Base-by-base conservation (phyloP, 1,140 invertebrate genomes). In the Saxidomus purpurata region DNA sequence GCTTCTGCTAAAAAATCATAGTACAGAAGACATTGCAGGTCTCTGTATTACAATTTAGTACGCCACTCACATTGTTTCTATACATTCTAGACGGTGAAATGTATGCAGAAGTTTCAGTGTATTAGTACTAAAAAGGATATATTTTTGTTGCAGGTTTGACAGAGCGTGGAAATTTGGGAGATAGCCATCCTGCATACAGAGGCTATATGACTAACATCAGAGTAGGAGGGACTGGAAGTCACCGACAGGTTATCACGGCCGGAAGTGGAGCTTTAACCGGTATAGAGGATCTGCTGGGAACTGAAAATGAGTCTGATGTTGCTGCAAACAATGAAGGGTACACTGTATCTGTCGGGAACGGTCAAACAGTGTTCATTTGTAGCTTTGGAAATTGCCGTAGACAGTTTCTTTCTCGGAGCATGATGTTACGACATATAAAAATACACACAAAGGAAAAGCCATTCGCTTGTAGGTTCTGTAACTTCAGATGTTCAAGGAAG, bases 361-460 rank as follows among this genome's bases (percentile, higher is more conserved):
- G 67, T 40, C 2, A 2, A 17, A 4, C 15, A 6, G 13, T 71
- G 31, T 40, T 19, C 34, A 38, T 40, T 15, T 71, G 67, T 71
- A 71, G 38, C 34, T 71, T 38, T 38, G 67, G 2, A 3, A 40
- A 71, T 22, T 71, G 67, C 17, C 0, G 19, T 13, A 71, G 25
- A 40, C 3, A 36, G 76, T 79, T 79, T 55, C 2, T 15, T 2
- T 4, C 13, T 19, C 31, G 40, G 36, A 67, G 36, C 11, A 34
- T 76, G 1, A 63, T 99, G 92, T 98, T 98, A 95, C 98, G 98
- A 86, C 98, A 99, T 94, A 97, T 98, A 97, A 98, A 98, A 94
- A 99, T 98, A 0, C 98, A 99, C 94, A 92, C 88, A 1, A 89
- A 89, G 19, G 92, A 90, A 19, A 92, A 90, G 31, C 93, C 91